Evolutionary conservation across 92 coral and sea anemone species (phyloP).

Genomic region (Heteractis magnifica): DNA sequence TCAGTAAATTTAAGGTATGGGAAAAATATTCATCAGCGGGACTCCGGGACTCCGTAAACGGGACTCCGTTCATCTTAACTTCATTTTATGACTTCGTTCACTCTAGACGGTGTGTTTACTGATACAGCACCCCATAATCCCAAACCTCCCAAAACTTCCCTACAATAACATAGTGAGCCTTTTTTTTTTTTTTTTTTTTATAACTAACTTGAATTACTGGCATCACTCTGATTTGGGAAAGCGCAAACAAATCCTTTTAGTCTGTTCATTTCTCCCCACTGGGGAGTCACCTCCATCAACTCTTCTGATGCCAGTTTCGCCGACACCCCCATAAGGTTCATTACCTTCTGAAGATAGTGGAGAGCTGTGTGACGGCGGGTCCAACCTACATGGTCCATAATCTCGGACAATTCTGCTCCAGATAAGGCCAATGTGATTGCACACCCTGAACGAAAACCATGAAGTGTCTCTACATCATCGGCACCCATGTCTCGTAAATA

Average conservation of each 20-base stretch:
- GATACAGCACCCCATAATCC: neutral
- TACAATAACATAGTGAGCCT: too few relatives aligned
- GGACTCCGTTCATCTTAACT: neutral
- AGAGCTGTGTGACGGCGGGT: conserved; percentile 32
- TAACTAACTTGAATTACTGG: neutral
- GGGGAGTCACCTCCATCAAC: neutral
- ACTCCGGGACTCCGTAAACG: neutral
- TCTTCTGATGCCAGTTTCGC: conserved; percentile 23
- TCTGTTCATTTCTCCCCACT: conserved; percentile 33
- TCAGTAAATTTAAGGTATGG: neutral
- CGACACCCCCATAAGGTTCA: conserved; percentile 28
- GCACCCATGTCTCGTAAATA: conserved; percentile 33
- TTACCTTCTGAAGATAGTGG: conserved; percentile 37
- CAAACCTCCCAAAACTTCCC: neutral
- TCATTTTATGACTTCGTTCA: neutral
- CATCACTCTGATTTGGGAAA: conserved; percentile 15
- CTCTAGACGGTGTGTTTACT: neutral
- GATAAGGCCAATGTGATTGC: conserved; percentile 33
- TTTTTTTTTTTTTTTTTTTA: too few relatives aligned
- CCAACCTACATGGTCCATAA: conserved; percentile 40
- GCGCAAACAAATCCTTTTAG: conserved; percentile 36
- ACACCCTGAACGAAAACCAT: conserved; percentile 42
- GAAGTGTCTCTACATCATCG: conserved; percentile 38
- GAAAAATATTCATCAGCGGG: neutral
- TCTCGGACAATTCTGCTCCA: neutral